Percentiles rank a stretch among this genome's conserved stretches.
These are phyloP conservation scores for Sinotaia quadrata DNA, from an alignment of 2,888 invertebrate genomes.

Conservation along the genomic window DNA sequence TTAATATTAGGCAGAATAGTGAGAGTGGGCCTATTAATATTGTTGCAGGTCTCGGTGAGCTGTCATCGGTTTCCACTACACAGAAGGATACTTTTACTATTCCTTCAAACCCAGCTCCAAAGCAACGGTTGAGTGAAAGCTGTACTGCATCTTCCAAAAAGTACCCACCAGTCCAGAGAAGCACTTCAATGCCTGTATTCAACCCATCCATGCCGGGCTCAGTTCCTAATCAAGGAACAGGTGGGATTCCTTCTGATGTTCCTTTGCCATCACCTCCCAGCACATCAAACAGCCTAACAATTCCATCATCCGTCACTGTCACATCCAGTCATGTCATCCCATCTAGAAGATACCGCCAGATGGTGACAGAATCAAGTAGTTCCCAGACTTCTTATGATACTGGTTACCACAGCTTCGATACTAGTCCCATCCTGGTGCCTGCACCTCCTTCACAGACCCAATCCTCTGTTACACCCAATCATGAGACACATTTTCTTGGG, in stretches of 20 bases:
- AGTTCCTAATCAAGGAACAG: not conserved
- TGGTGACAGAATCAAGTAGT: conserved; percentile 26
- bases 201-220: not conserved
- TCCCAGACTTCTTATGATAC: conserved; percentile 54
- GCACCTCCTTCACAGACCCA: conserved; percentile 30
- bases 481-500: too few species aligned
- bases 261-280: conserved; percentile 23
- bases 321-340: conserved; percentile 33
- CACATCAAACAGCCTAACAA: not conserved
- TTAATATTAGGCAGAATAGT: not conserved
- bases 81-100: conserved; percentile 30
- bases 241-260: not conserved
- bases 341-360: conserved; percentile 33
- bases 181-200: conserved; percentile 32
- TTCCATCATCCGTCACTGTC: not conserved
- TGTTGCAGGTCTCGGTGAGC: not conserved
- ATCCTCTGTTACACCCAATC: too few species aligned
- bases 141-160: conserved; percentile 19
- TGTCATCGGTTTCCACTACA: not conserved
- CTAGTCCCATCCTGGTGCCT: conserved; percentile 49
- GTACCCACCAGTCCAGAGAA: conserved; percentile 25
- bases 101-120: conserved; percentile 31
- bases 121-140: conserved; percentile 23
- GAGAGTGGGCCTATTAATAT: not conserved
- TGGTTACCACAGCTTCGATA: conserved; percentile 55